Percentiles rank a stretch among this genome's conserved stretches.
Evolutionary conservation across 2,113 vertebrate species (phyloP).

Genomic region (Eptatretus burgeri): DNA sequence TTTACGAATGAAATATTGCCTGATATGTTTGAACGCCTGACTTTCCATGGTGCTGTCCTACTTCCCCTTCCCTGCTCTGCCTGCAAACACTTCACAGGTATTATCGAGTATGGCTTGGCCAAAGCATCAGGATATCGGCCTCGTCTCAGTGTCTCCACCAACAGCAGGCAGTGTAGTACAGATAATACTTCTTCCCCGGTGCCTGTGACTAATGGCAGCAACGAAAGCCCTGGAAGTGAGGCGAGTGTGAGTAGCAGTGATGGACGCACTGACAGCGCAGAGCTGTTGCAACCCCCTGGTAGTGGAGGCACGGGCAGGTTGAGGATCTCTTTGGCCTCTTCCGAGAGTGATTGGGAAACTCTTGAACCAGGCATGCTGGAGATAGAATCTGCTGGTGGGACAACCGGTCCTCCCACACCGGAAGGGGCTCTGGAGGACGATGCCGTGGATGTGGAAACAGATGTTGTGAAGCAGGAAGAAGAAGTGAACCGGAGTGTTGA

Average conservation of each 20-base stretch:
- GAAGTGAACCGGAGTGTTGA: slow-evolving; percentile 15
- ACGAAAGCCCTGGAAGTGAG: too few relatives aligned
- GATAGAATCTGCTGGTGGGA: slow-evolving; percentile 14
- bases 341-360: slow-evolving; percentile 87
- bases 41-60: too few relatives aligned
- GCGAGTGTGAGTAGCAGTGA: too few relatives aligned
- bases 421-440: background rate
- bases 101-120: slow-evolving; percentile 72
- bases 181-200: too few relatives aligned
- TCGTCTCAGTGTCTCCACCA: slow-evolving; percentile 40
- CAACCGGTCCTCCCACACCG: background rate
- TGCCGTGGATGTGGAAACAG: background rate
- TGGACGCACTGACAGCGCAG: too few relatives aligned
- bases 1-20: too few relatives aligned
- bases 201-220: too few relatives aligned
- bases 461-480: slow-evolving; percentile 3
- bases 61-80: too few relatives aligned
- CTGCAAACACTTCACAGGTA: slow-evolving; percentile 22
- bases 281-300: too few relatives aligned
- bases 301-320: slow-evolving; percentile 16
- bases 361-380: slow-evolving; percentile 50
- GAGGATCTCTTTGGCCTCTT: slow-evolving; percentile 32
- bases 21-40: too few relatives aligned
- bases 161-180: too few relatives aligned
- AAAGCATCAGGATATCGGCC: slow-evolving; percentile 67